Base-by-base conservation (phyloP, 2,113 vertebrate species). In the Caranx ignobilis region DNA sequence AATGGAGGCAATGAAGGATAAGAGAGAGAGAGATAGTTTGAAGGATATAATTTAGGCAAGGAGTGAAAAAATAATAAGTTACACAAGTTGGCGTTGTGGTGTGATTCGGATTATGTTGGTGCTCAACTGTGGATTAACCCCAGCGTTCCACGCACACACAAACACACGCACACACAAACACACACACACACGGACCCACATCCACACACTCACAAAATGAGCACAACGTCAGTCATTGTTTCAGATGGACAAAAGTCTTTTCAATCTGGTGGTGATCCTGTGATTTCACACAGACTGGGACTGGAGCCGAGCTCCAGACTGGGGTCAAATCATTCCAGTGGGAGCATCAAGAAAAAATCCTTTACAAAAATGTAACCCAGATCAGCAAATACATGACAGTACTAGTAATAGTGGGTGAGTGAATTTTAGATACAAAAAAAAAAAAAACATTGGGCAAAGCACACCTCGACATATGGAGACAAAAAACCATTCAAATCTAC, bases 91-190 rank as follows among this genome's bases (percentile, higher is more conserved):
- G 70, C 11, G 6, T 79, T 71, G 69, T 73, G 75, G 87, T 87
- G 88, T 93, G 93, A 94, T 93, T 93, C 35, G 77, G 93, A 91
- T 94, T 94, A 94, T 85, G 83, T 88, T 79, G 85, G 60, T 47
- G 71, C 80, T 83, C 71, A 87, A 71, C 66, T 79, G 61, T 74
- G 81, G 88, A 90, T 93, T 92, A 93, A 91, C 79, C 50, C 63
- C 52, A 76, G 32, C 63, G 74, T 45, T 84, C 43, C 26, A 65
- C 69, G 37, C 13, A 48, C 43, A 13, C 43, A 13, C 43, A 70
- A 75, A 79, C 61, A 41, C 71, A 19, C 55, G 50, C 79, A 70
- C 54, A 72, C 69, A 70, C 62, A 54, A 26, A 59, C 18, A 81
- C 43, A 71, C 43, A 63, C 76, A 87, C 85, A 71, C 52, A 60